These are phyloP conservation scores for pig (Sus scrofa) DNA, from an alignment of 2,113 vertebrate genomes.

Conservation along the genomic window DNA sequence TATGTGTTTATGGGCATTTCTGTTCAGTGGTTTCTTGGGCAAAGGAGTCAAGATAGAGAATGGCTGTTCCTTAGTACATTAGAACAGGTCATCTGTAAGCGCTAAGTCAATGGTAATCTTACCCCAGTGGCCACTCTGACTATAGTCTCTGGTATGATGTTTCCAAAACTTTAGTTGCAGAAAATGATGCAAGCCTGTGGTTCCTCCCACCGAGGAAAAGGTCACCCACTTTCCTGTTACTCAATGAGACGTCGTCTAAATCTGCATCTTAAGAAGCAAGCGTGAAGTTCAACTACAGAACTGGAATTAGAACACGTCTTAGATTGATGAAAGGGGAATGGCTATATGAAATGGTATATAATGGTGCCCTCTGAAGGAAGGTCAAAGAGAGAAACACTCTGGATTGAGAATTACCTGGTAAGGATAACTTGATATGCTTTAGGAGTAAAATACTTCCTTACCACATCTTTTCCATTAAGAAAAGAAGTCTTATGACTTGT, in stretches of 20 bases:
- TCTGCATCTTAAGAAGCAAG: background rate
- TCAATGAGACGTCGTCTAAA: background rate
- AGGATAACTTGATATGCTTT: slow-evolving; percentile 15
- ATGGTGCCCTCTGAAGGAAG: background rate
- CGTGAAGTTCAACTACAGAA: background rate
- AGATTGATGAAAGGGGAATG: background rate
- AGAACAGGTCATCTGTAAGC: background rate
- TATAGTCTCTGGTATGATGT: background rate
- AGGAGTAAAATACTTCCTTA: slow-evolving; percentile 21
- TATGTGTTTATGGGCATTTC: background rate
- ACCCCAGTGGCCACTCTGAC: background rate
- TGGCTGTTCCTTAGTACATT: background rate
- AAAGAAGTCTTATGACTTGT: background rate
- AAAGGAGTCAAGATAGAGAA: background rate
- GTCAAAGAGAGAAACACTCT: background rate
- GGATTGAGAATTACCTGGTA: background rate
- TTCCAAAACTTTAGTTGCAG: background rate
- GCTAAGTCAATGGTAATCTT: background rate
- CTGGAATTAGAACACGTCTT: background rate
- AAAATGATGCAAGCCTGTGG: background rate
- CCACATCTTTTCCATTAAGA: background rate
- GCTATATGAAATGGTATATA: background rate
- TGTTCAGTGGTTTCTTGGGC: background rate
- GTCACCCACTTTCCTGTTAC: slow-evolving; percentile 12
- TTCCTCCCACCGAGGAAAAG: slow-evolving; percentile 3